These are phyloP conservation scores for Bergia sp. DNA, from an alignment of 92 coral and sea anemone species.

Conservation along the genomic window DNA sequence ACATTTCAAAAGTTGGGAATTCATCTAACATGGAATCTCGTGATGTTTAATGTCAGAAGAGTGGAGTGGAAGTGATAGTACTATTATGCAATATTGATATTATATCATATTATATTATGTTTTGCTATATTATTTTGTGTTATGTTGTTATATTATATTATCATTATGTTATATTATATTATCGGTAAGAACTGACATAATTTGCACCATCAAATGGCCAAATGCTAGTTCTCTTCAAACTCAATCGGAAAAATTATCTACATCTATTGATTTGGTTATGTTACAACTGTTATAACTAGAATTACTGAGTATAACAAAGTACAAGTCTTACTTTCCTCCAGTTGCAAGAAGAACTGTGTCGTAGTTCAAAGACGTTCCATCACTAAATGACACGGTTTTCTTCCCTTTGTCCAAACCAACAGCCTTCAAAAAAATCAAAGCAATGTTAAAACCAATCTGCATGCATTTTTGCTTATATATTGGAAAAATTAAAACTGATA, in stretches of 20 bases:
- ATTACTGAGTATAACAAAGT: neutral
- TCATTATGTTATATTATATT: too few relatives aligned
- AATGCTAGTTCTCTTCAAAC: neutral
- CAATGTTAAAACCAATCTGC: neutral
- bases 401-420: slow-evolving; percentile 65
- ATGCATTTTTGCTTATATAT: neutral
- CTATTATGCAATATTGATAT: too few relatives aligned
- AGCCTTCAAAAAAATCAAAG: slow-evolving; percentile 56
- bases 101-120: too few relatives aligned
- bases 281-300: neutral
- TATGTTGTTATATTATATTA: too few relatives aligned
- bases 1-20: too few relatives aligned
- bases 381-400: slow-evolving; percentile 74
- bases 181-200: neutral
- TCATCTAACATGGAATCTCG: too few relatives aligned
- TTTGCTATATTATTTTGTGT: too few relatives aligned
- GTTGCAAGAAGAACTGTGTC: slow-evolving; percentile 89
- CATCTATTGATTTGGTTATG: neutral
- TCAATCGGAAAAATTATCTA: neutral
- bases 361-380: slow-evolving; percentile 72
- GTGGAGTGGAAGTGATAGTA: too few relatives aligned
- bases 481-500: neutral
- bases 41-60: too few relatives aligned
- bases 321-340: slow-evolving; percentile 84
- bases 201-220: neutral